These are phyloP conservation scores for Arctia plantaginis DNA, from an alignment of 2,888 invertebrate genomes.

Conservation along the genomic window DNA sequence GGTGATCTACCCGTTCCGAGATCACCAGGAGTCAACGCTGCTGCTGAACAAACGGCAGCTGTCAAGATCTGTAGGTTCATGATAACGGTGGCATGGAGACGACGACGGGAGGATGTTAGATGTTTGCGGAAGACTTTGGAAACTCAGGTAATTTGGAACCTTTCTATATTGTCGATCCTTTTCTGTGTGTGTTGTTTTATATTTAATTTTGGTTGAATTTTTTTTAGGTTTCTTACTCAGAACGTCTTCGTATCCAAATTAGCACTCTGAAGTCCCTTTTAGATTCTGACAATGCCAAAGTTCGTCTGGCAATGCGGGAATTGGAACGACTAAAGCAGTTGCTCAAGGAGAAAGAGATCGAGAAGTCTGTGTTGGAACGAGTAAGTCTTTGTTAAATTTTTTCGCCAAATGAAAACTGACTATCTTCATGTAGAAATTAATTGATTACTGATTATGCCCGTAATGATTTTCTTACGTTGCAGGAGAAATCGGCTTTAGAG, in stretches of 20 bases:
- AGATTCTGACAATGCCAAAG: constrained; percentile 86
- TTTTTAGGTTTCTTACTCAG: constrained; percentile 72
- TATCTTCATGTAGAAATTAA: not conserved
- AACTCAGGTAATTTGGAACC: constrained; percentile 62
- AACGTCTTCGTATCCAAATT: constrained; percentile 86
- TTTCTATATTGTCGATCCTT: not conserved
- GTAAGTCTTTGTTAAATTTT: constrained; percentile 48
- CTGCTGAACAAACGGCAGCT: constrained; percentile 73
- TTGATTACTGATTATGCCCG: not conserved
- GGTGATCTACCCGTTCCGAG: constrained; percentile 46
- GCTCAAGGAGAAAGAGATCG: constrained; percentile 75
- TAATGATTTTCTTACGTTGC: constrained; percentile 26
- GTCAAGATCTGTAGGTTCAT: constrained; percentile 78
- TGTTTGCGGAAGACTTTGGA: constrained; percentile 80
- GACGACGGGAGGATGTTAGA: constrained; percentile 79
- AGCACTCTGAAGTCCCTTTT: constrained; percentile 85
- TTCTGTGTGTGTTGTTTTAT: not conserved
- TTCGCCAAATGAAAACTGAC: no score
- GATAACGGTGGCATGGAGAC: constrained; percentile 84
- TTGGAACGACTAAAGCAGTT: constrained; percentile 80
- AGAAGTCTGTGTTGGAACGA: constrained; percentile 76
- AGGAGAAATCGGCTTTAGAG: constrained; percentile 81
- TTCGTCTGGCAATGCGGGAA: constrained; percentile 79
- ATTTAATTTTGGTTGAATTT: not conserved
- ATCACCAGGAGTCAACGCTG: constrained; percentile 55